Base-by-base conservation (phyloP, 2,113 vertebrate genomes). In the Paralichthys olivaceus region DNA sequence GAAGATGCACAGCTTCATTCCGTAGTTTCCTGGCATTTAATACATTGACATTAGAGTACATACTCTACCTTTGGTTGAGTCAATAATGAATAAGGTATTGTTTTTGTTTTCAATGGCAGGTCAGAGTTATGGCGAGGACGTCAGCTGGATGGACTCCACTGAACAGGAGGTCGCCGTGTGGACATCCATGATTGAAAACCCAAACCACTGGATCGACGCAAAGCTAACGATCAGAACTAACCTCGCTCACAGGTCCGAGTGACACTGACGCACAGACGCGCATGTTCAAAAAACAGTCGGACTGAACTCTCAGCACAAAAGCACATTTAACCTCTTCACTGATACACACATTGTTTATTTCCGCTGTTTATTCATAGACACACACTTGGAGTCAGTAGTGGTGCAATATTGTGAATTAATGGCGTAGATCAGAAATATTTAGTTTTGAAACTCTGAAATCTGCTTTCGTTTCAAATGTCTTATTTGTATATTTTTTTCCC, bases 141-240 rank as follows among this genome's bases (percentile, higher is more conserved):
- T 99, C 84, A 92, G 89, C 80, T 99, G 98, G 98, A 99, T 99
- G 98, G 97, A 99, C 87, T 99, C 98, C 9, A 97, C 96, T 0
- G 90, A 91, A 0, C 95, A 98, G 64, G 98, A 99, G 83, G 90
- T 91, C 2, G 69, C 55, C 0, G 91, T 95, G 22, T 99, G 97
- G 97, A 92, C 75, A 43, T 91, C 57, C 22, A 93, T 99, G 73
- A 95, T 98, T n/a, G 88, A 90, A 73, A 92, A 90, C 69, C 95
- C 96, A 0, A 94, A 95, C 34, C 89, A 72, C 61, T 99, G 98
- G 98, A 94, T 97, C 45, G 96, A 98, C 11, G 86, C 94, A 0
- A 73, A 94, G 28, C 94, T 99, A 29, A 96, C 96, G 14, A 93
- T 99, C 71, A 83, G 98, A 82, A 96, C 96, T 62, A 93, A 97